A percentile compares a stretch with the other conserved stretches of the same genome.
Evolutionary conservation across 2,888 invertebrate genomes (phyloP).

Genomic region (Melanchra persicariae): DNA sequence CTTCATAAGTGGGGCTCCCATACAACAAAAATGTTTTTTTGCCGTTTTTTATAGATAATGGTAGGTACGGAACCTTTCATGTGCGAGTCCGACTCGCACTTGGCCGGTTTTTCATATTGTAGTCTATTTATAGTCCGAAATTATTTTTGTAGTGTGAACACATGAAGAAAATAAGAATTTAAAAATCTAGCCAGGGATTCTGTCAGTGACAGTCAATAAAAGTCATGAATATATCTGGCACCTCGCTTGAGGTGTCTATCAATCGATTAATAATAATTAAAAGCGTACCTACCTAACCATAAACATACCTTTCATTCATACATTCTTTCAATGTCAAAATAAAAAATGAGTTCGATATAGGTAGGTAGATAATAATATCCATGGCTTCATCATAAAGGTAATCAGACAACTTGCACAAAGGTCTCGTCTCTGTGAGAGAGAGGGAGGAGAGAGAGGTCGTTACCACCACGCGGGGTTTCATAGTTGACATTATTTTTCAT

Average conservation of each 20-base stretch:
- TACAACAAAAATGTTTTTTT: too few species aligned
- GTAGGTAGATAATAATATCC: background rate
- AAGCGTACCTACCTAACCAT: background rate
- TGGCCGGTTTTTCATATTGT: background rate
- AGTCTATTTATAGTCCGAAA: background rate
- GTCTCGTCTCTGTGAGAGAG: background rate
- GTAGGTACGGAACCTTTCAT: too few species aligned
- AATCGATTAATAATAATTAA: conserved; percentile 28
- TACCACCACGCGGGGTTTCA: too few species aligned
- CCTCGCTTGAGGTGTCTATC: conserved; percentile 1
- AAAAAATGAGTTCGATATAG: background rate
- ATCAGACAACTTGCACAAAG: too few species aligned
- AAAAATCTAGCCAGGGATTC: conserved; percentile 29
- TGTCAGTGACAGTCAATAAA: conserved; percentile 27
- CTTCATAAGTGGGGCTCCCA: too few species aligned
- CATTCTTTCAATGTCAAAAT: background rate
- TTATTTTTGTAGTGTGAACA: conserved; percentile 1
- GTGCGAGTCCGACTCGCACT: too few species aligned
- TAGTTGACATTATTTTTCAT: too few species aligned
- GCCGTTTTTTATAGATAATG: too few species aligned
- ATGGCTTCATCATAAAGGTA: background rate
- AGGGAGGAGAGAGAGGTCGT: background rate
- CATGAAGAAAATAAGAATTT: conserved; percentile 4
- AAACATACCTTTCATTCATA: conserved; percentile 14
- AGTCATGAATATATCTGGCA: conserved; percentile 35